Conservation (phyloP, 2,888 invertebrate genomes). For the Cistogaster globosa region DNA sequence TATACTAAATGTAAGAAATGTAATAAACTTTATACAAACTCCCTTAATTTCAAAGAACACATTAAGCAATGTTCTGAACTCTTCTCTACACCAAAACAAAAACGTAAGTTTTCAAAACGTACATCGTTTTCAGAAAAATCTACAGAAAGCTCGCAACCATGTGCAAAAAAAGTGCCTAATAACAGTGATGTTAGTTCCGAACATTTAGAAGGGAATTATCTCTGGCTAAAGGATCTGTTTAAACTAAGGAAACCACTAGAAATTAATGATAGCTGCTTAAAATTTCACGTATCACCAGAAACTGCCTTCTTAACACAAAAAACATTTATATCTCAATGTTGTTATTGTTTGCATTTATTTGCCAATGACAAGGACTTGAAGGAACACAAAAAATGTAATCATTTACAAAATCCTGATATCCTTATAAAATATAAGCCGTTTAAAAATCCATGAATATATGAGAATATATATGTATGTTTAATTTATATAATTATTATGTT, state of each 20-base stretch:
- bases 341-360: slow-evolving; percentile 72
- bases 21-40: slow-evolving; percentile 25
- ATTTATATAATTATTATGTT: not conserved
- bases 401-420: slow-evolving; percentile 38
- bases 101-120: slow-evolving; percentile 52
- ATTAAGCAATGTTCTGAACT: slow-evolving; percentile 32
- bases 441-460: not conserved
- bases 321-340: slow-evolving; percentile 60
- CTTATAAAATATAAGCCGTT: slow-evolving; percentile 58
- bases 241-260: slow-evolving; percentile 39
- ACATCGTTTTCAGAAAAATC: slow-evolving; percentile 7
- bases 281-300: slow-evolving; percentile 47
- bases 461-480: not conserved
- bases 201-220: slow-evolving; percentile 17
- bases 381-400: slow-evolving; percentile 57
- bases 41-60: slow-evolving; percentile 17
- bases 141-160: not conserved
- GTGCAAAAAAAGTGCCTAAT: slow-evolving; percentile 55
- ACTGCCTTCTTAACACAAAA: slow-evolving; percentile 39
- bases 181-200: slow-evolving; percentile 3
- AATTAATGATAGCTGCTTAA: slow-evolving; percentile 22
- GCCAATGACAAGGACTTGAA: slow-evolving; percentile 46
- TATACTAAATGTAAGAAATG: slow-evolving; percentile 53
- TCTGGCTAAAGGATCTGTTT: slow-evolving; percentile 59
- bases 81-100: slow-evolving; percentile 35